Base-by-base conservation (phyloP, 2,888 invertebrate species). In the Eupithecia tripunctaria region DNA sequence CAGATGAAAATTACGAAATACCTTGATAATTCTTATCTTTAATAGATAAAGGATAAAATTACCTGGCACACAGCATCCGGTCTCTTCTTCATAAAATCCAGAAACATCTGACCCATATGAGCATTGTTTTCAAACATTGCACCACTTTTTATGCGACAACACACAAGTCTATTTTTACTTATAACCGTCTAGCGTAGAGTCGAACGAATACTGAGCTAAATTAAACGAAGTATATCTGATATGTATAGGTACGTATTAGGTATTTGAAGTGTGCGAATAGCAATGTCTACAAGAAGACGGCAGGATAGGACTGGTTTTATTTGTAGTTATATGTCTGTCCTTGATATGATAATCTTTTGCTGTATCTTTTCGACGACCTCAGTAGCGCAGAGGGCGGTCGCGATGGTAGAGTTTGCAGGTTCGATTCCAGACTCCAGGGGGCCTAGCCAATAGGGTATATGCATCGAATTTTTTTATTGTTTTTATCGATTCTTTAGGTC, bases 41-140 rank as follows among this genome's bases (percentile, higher is more conserved):
- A 60, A 29, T 2, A 60, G 8, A 25, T 21, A 21, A 12, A 12
- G 18, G 1, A 10, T 32, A 36, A 7, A 38, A 21, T 15, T 68
- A 79, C 79, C 62, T 77, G 76, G n/a, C 76, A 78, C 18, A 79
- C 78, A 27, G 70, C 78, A 74, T 87, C 78, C 3, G 87, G 88
- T 5, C 80, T 78, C 29, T 70, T 66, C 64, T 74, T 85, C 72
- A 89, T 74, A 18, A 78, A 77, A 15, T 88, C 84, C 70, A 87
- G 38, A 36, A 88, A 70, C 18, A 87, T 63, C 69, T 88, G 83
- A 8, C 89, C 90, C 41, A 88, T 67, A 73, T 88, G 85, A 66
- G 80, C 82, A 21, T 86, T 56, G 59, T 76, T 51, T 62, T 76
- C 71, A 60, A 74, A 76, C 76, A 77, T 71, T 18, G 7, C 72